A percentile compares a stretch with the other conserved stretches of the same genome.
Conservation (phyloP, 2,797 vertebrate genomes). For the Champsocephalus gunnari region DNA sequence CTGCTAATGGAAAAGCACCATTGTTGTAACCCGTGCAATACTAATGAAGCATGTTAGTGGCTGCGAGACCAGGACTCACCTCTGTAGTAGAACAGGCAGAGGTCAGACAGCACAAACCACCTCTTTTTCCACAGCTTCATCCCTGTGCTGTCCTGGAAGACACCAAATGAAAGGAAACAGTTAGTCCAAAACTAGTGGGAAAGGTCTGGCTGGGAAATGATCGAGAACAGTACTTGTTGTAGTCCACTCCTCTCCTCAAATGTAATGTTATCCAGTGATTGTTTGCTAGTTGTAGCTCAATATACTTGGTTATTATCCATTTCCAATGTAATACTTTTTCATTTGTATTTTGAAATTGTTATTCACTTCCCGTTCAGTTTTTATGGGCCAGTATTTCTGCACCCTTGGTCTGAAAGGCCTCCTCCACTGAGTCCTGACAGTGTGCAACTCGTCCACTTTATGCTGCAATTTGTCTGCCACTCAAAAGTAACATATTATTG, state of each 20-base stretch:
- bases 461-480: not conserved
- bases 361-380: not conserved
- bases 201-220: not conserved
- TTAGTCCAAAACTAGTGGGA: not conserved
- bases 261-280: not conserved
- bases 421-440: not conserved
- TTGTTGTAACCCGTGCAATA: constrained; percentile 1
- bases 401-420: not conserved
- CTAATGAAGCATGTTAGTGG: constrained; percentile 11
- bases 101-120: constrained; percentile 97
- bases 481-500: not conserved
- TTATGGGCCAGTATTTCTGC: not conserved
- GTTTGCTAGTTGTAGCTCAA: not conserved
- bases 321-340: not conserved
- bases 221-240: not conserved
- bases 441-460: constrained; percentile 1
- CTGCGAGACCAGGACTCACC: constrained; percentile 85
- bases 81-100: constrained; percentile 99
- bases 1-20: constrained; percentile 16
- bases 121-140: constrained; percentile 99
- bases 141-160: constrained; percentile 93
- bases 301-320: not conserved
- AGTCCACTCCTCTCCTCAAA: not conserved
- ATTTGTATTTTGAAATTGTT: not conserved
- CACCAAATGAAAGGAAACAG: constrained; percentile 20